Percentiles rank a stretch among this genome's conserved stretches.
Evolutionary conservation across 2,113 vertebrate genomes (phyloP).

Genomic region (Egretta garzetta): DNA sequence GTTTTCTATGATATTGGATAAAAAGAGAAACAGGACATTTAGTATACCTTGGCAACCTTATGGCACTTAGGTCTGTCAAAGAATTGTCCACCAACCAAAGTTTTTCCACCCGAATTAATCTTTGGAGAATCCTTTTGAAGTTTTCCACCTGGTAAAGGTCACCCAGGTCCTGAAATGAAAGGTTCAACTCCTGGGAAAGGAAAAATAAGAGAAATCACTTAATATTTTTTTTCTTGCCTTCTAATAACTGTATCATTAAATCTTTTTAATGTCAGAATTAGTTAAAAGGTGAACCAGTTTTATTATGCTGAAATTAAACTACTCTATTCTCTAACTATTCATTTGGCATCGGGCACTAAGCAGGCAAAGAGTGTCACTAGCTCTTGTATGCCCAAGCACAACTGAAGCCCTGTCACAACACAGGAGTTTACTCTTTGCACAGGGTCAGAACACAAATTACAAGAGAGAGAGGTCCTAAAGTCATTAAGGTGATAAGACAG

Average conservation of each 20-base stretch:
- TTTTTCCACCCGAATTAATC: slow-evolving; percentile 89
- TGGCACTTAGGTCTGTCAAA: slow-evolving; percentile 86
- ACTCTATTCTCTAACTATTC: background rate
- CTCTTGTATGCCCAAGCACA: background rate
- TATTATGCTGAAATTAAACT: background rate
- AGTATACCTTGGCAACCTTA: slow-evolving; percentile 90
- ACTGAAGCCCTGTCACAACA: background rate
- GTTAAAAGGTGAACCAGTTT: background rate
- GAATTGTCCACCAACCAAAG: slow-evolving; percentile 92
- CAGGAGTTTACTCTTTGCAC: background rate
- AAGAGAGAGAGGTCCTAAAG: background rate
- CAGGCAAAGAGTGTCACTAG: background rate
- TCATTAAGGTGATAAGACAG: background rate
- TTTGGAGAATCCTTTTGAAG: slow-evolving; percentile 85
- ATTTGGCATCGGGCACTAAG: background rate
- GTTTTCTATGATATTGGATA: background rate
- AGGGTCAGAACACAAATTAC: background rate
- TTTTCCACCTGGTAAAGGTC: slow-evolving; percentile 89
- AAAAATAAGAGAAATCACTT: background rate
- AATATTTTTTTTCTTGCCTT: background rate
- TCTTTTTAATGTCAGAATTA: background rate
- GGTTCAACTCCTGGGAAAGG: slow-evolving; percentile 85
- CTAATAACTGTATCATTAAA: background rate
- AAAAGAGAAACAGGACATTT: background rate
- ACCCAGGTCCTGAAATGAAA: slow-evolving; percentile 94